Evolutionary conservation across 2,797 vertebrate genomes (phyloP).

Genomic region (Gymnoscopelus microlampas): DNA sequence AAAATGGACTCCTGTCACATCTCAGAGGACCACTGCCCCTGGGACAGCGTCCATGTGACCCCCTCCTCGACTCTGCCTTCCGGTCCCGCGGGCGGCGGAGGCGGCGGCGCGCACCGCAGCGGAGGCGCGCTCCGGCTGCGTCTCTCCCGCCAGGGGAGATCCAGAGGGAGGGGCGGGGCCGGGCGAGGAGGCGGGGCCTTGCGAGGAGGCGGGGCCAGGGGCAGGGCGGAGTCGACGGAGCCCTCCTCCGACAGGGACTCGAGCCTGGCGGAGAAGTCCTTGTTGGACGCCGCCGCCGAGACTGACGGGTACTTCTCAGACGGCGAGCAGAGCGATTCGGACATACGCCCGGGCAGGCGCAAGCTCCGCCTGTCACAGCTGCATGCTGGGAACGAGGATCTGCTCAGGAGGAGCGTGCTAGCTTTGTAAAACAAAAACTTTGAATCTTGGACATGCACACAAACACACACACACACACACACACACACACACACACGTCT

Average conservation of each 20-base stretch:
- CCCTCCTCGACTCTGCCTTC: conserved; percentile 63
- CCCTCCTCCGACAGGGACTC: conserved; percentile 51
- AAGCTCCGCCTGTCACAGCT: conserved; percentile 84
- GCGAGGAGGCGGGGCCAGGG: conserved; percentile 71
- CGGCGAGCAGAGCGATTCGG: conserved; percentile 91
- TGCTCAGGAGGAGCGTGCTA: conserved; percentile 92
- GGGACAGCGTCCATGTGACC: conserved; percentile 62
- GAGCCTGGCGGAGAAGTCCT: conserved; percentile 66
- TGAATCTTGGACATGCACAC: conserved; percentile 24
- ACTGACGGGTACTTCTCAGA: conserved; percentile 94
- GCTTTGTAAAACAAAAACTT: conserved; percentile 84
- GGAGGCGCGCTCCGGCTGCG: conserved; percentile 82
- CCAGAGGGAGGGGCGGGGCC: conserved; percentile 67
- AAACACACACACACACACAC: not conserved
- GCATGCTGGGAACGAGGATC: conserved; percentile 89
- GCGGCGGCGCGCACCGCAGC: conserved; percentile 79
- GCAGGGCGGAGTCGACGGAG: conserved; percentile 59
- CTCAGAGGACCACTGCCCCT: conserved; percentile 71
- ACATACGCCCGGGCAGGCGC: conserved; percentile 78
- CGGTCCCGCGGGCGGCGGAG: conserved; percentile 56
- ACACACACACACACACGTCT: conserved; percentile 3
- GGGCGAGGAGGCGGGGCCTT: conserved; percentile 71
- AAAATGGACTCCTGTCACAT: conserved; percentile 86
- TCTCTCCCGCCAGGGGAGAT: conserved; percentile 85
- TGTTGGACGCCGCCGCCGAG: conserved; percentile 82